Base-by-base conservation (phyloP, 2,113 vertebrate species). In the Potamarius usumacintae region DNA sequence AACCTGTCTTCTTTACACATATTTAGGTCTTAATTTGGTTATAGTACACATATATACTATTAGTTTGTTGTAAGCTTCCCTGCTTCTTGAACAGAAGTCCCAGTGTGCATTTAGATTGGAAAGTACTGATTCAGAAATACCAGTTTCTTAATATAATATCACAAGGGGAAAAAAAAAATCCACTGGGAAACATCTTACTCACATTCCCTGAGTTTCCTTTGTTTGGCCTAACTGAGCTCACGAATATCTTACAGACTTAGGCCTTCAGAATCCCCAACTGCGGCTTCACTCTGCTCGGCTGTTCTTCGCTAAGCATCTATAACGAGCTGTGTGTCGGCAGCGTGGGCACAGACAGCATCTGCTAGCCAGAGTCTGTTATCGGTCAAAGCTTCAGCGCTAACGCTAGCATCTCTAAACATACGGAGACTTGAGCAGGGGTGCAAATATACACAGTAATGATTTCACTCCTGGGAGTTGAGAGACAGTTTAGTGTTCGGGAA, bases 291-390 rank as follows among this genome's bases (percentile, higher is more conserved):
- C 55, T 55, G 86, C 71, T 78, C 27, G 42, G 50, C 60, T 74
- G 57, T 74, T 76, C 55, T 62, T 48, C 12, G 42, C 84, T 85
- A 76, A 85, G 84, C 69, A 74, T 57, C 83, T 84, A 84, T 84
- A 84, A 84, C 83, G 83, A 84, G 83, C 83, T 72, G 67, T 74
- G 53, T 57, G 67, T 84, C 67, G 50, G 67, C 65, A 84, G 83
- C 67, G 83, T 84, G 65, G 83, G 83, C 72, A 60, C 58, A 79
- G 74, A 79, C 76, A 63, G 94, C 93, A 94, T 92, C 93, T 94
- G 94, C 93, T 91, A 93, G 91, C 85, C 87, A 91, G 92, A 94
- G 91, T 65, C 89, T 93, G 93, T 93, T 92, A 93, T 52, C 60
- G 91, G 82, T 93, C 76, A 91, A 88, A 86, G 91, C 91, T 91